Evolutionary conservation across 2,797 vertebrate genomes (phyloP).

Genomic region (Tauraco hartlaubi): DNA sequence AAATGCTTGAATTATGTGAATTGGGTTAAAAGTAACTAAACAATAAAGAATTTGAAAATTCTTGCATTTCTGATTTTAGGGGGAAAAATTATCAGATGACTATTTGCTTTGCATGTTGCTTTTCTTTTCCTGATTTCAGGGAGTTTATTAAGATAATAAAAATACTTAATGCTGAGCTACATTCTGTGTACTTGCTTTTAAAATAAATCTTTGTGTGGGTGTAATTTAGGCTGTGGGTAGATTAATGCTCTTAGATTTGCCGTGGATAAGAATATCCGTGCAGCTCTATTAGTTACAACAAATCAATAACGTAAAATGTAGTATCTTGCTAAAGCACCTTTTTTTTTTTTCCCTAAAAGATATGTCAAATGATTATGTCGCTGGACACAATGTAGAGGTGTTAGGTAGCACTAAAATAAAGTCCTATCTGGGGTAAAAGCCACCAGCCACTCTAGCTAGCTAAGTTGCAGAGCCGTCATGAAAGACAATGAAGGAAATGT

Average conservation of each 20-base stretch:
- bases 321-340: background rate
- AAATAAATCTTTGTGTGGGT: background rate
- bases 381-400: background rate
- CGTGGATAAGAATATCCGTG: background rate
- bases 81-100: background rate
- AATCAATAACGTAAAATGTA: background rate
- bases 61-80: background rate
- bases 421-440: background rate
- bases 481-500: background rate
- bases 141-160: slow-evolving; percentile 1
- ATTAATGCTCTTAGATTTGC: background rate
- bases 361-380: background rate
- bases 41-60: background rate
- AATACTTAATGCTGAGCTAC: slow-evolving; percentile 4
- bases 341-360: background rate
- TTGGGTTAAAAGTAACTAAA: background rate
- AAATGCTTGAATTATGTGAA: background rate
- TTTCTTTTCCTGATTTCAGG: background rate
- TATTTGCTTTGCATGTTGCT: background rate
- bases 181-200: background rate
- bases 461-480: background rate
- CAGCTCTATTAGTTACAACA: background rate
- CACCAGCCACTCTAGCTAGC: background rate
- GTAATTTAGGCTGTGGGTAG: background rate
- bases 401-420: background rate